Base-by-base conservation (phyloP, 2,797 vertebrate genomes). In the Malacoraja senta region DNA sequence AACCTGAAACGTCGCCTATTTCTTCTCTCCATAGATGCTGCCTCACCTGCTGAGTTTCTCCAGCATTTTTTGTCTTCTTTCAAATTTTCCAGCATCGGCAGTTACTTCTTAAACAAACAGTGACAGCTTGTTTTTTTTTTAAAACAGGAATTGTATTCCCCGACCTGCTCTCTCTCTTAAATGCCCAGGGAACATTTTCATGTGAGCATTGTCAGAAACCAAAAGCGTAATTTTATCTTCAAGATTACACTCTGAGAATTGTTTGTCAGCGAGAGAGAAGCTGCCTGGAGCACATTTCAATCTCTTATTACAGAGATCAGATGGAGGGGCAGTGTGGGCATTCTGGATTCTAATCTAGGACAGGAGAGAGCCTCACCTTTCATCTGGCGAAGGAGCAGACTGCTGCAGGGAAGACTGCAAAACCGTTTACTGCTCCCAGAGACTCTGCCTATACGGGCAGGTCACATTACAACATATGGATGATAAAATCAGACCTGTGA, bases 401-500 rank as follows among this genome's bases (percentile, higher is more conserved):
- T 63, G 58, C 58, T 32, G 12, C 83, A 19, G n/a, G n/a, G 15
- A 32, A 86, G 83, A 86, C 32, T 84, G 44, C 26, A 84, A 84
- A 84, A 15, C 81, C 61, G 81, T 26, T 84, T 53, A 0, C 53
- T 58, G 81, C 26, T 4, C 2, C 3, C 80, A 83, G 81, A 26
- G 44, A 53, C 44, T 53, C 19, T 1, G 29, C 19, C 58, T 63
- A 86, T 15, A 65, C 8, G 7, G 29, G 58, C 83, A 17, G 58
- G 83, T n/a, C 29, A 65, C 29, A 63, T 65, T 65, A 65, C n/a
- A 86, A 17, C 61, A 19, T 15, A 32, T 0, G n/a, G 29, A 63
- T 32, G 83, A 86, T 65, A 63, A 86, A 86, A 86, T 86, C 83
- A 86, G 58, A 65, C 29, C 61, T 84, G 10, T 84, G 15, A 61